Evolutionary conservation across 2,797 vertebrate genomes (phyloP).

Genomic region (Pangasius macronema): DNA sequence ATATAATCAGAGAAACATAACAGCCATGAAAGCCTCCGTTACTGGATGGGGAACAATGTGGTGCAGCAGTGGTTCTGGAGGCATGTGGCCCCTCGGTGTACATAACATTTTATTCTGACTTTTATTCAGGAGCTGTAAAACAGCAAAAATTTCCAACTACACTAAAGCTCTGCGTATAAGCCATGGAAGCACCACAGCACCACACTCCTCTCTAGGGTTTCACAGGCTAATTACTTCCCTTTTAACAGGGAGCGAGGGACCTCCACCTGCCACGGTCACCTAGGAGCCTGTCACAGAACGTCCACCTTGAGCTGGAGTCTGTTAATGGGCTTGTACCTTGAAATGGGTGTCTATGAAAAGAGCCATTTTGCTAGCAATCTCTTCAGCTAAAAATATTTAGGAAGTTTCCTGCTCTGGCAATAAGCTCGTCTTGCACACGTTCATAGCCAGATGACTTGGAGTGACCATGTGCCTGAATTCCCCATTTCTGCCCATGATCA

Average conservation of each 20-base stretch:
- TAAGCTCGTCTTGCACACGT: not conserved
- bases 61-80: not conserved
- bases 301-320: not conserved
- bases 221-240: not conserved
- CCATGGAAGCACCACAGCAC: not conserved
- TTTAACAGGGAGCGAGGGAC: not conserved
- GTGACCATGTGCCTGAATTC: not conserved
- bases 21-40: not conserved
- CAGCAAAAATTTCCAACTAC: not conserved
- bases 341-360: not conserved
- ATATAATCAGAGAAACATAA: constrained; percentile 1
- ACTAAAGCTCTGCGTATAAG: not conserved
- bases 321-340: not conserved
- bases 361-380: not conserved
- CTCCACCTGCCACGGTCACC: not conserved
- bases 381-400: not conserved
- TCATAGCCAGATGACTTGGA: not conserved
- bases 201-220: not conserved
- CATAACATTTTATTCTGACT: not conserved
- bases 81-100: not conserved
- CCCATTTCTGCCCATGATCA: not conserved
- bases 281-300: constrained; percentile 6
- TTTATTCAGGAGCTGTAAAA: not conserved
- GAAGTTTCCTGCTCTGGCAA: not conserved
- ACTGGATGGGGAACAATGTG: not conserved